Conservation (phyloP, 1,140 invertebrate species). For the Elymnias hypermnestra region DNA sequence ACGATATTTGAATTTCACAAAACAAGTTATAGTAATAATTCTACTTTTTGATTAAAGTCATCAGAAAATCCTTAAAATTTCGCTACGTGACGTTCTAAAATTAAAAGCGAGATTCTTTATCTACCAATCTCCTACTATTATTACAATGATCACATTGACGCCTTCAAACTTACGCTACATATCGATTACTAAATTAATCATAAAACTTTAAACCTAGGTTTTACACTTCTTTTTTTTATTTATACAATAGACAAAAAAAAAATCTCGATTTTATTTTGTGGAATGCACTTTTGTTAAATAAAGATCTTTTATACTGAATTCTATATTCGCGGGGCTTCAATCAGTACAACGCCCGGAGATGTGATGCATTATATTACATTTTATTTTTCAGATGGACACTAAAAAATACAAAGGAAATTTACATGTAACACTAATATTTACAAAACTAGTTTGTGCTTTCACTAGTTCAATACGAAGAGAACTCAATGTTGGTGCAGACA, state of each 20-base stretch:
- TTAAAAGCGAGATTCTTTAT: too few species aligned
- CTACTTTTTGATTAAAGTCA: too few species aligned
- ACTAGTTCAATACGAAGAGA: slow-evolving; percentile 56
- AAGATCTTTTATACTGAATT: slow-evolving; percentile 38
- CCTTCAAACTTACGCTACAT: slow-evolving; percentile 56
- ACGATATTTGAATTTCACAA: too few species aligned
- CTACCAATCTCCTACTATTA: slow-evolving; percentile 1
- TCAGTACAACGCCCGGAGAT: slow-evolving; percentile 66
- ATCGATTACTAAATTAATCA: slow-evolving; percentile 45
- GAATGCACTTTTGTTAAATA: slow-evolving; percentile 68
- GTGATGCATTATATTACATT: slow-evolving; percentile 60
- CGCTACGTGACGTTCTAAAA: too few species aligned
- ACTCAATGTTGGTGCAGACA: slow-evolving; percentile 16
- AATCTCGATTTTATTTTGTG: slow-evolving; percentile 62
- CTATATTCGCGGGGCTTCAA: slow-evolving; percentile 44
- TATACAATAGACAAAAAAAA: too few species aligned
- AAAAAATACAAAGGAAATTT: slow-evolving; percentile 53
- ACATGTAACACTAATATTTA: slow-evolving; percentile 72
- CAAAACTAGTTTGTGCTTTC: slow-evolving; percentile 71
- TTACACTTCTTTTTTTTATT: too few species aligned
- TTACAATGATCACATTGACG: slow-evolving; percentile 69
- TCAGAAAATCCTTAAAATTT: too few species aligned
- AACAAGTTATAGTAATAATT: too few species aligned
- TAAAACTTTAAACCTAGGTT: slow-evolving; percentile 51
- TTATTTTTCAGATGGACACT: slow-evolving; percentile 40